Conservation (phyloP, 2,888 invertebrate species). For the Listrodromus nycthemerus region DNA sequence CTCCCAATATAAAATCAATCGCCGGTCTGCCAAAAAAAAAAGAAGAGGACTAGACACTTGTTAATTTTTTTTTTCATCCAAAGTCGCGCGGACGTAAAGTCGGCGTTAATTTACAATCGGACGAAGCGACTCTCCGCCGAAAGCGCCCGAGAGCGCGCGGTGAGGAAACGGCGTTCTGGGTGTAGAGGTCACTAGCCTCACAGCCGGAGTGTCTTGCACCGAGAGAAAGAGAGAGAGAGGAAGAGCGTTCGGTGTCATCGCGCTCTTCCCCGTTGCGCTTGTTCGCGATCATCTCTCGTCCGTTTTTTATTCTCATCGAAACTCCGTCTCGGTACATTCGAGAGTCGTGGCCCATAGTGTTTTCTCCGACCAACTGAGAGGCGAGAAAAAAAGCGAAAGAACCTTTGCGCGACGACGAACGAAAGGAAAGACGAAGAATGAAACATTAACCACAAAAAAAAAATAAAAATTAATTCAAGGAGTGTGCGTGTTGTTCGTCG, state of each 20-base stretch:
- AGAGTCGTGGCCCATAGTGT: too few species aligned
- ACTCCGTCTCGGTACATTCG: not conserved
- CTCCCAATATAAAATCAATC: not conserved
- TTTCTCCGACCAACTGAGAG: too few species aligned
- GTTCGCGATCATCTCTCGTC: not conserved
- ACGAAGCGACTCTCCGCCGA: not conserved
- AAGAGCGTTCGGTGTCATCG: constrained; percentile 57
- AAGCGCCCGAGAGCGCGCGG: constrained; percentile 42
- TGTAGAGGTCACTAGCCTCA: constrained; percentile 82
- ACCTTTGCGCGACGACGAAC: not conserved
- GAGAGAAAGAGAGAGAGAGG: constrained; percentile 8
- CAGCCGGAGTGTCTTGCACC: constrained; percentile 72
- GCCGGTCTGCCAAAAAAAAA: not conserved
- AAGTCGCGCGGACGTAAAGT: not conserved
- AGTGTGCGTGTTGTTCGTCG: not conserved
- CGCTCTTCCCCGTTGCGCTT: constrained; percentile 41
- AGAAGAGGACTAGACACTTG: not conserved
- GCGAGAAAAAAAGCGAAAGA: too few species aligned
- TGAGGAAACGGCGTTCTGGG: constrained; percentile 47
- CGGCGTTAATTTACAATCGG: not conserved
- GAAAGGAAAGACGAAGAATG: not conserved
- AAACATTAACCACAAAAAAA: not conserved
- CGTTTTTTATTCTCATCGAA: not conserved
- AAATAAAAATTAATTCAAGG: not conserved
- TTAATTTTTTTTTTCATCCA: not conserved